phyloP scores from a whole-genome alignment of 2,888 invertebrate genomes.

The Nudaria mundana region DNA sequence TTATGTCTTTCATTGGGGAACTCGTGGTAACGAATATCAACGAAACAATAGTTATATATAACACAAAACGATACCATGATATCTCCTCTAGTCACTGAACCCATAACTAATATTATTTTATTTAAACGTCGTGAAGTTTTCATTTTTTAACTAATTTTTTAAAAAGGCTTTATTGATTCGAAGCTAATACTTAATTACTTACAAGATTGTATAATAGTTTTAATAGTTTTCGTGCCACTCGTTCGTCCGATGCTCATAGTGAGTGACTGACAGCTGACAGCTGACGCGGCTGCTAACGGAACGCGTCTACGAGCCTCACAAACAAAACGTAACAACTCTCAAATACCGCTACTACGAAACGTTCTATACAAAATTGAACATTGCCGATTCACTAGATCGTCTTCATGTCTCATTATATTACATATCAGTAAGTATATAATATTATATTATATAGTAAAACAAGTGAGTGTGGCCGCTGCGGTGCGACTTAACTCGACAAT shows the following conservation, averaged over 20 bases:
- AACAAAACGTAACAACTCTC: slow-evolving; percentile 77
- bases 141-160: slow-evolving; percentile 73
- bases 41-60: slow-evolving; percentile 58
- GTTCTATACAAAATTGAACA: slow-evolving; percentile 81
- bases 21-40: slow-evolving; percentile 77
- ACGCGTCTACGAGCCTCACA: slow-evolving; percentile 59
- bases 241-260: slow-evolving; percentile 30
- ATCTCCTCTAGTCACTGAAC: slow-evolving; percentile 71
- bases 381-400: slow-evolving; percentile 76
- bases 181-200: slow-evolving; percentile 81
- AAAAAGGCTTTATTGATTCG: slow-evolving; percentile 80
- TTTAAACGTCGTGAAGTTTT: slow-evolving; percentile 74
- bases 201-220: slow-evolving; percentile 78
- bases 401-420: slow-evolving; percentile 56
- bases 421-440: slow-evolving; percentile 38
- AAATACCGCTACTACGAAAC: slow-evolving; percentile 78
- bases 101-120: slow-evolving; percentile 71
- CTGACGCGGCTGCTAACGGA: slow-evolving; percentile 28
- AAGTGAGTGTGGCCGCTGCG: slow-evolving; percentile 59
- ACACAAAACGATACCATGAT: slow-evolving; percentile 73
- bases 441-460: slow-evolving; percentile 65
- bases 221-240: slow-evolving; percentile 62
- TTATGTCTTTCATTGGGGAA: slow-evolving; percentile 80
- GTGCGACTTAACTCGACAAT: slow-evolving; percentile 41
- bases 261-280: slow-evolving; percentile 8